A percentile compares a stretch with the other conserved stretches of the same genome.
Evolutionary conservation across 2,797 vertebrate genomes (phyloP).

Genomic region (Leuciscus waleckii): DNA sequence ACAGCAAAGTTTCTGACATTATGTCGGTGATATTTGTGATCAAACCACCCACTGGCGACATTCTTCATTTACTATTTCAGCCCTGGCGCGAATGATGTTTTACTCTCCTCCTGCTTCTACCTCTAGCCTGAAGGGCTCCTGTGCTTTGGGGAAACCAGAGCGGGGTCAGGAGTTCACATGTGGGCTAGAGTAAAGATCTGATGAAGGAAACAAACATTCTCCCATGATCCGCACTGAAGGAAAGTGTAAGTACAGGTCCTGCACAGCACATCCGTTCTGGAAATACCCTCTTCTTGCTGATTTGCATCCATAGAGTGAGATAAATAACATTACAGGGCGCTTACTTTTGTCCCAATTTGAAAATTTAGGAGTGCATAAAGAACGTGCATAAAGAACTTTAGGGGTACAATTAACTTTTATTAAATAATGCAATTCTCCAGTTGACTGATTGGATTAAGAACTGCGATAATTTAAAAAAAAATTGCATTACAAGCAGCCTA

Average conservation of each 20-base stretch:
- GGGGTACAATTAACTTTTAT: neutral
- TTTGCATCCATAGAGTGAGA: neutral
- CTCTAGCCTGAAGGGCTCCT: slow-evolving; percentile 22
- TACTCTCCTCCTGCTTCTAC: slow-evolving; percentile 1
- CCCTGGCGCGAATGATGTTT: neutral
- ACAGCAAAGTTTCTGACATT: slow-evolving; percentile 35
- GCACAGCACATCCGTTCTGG: neutral
- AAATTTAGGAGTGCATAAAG: neutral
- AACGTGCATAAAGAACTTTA: neutral
- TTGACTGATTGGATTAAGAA: too few relatives aligned
- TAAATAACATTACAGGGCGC: neutral
- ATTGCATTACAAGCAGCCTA: too few relatives aligned
- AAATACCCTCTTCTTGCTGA: neutral
- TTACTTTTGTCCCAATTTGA: neutral
- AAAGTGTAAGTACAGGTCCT: neutral
- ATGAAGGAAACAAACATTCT: slow-evolving; percentile 29
- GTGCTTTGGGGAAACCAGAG: slow-evolving; percentile 21
- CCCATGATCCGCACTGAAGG: neutral
- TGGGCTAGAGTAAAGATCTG: slow-evolving; percentile 16
- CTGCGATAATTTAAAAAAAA: too few relatives aligned
- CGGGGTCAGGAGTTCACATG: slow-evolving; percentile 26
- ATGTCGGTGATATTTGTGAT: slow-evolving; percentile 32
- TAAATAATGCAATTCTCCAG: too few relatives aligned
- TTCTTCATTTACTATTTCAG: slow-evolving; percentile 12
- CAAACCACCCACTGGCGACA: slow-evolving; percentile 24